Base-by-base conservation (phyloP, 1,140 invertebrate genomes). In the Manduca sexta region DNA sequence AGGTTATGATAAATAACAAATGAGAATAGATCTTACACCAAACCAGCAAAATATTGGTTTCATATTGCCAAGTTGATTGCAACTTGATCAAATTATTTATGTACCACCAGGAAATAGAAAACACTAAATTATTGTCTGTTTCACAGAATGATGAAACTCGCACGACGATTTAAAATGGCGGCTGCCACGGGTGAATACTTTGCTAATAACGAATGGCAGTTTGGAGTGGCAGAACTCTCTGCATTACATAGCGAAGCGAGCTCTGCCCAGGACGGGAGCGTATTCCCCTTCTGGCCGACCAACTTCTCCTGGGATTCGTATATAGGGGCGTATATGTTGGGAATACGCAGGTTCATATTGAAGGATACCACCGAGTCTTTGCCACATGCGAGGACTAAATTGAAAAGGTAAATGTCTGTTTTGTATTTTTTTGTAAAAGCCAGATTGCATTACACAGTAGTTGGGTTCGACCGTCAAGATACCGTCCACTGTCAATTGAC, bases 141-240 rank as follows among this genome's bases (percentile, higher is more conserved):
- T 84, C 82, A 33, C 65, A 96, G 94, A 60, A 94, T 97, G 90
- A 89, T 97, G 64, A 94, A 93, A 74, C 89, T 97, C 11, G 92
- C 93, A 15, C 90, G 91, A 33, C 92, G 94, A 52, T 91, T 97
- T 50, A 90, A 93, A 62, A 90, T 92, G 62, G 93, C 94, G 0
- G 91, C 92, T 0, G 87, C 91, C 13, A 92, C 91, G 0, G 91
- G 96, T 0, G 92, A 95, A 72, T 98, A 93, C 74, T 98, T 98
- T 68, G 93, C 95, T 0, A 90, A 92, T 3, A 90, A 94, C 63
- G 92, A 97, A 64, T 98, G 95, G 95, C 87, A 91, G 33, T 98
- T 98, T 68, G 87, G 89, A 11, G 91, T 90, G 15, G 85, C 90
- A 1, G 96, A 97, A 64, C 88, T 96, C 60, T 86, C 87, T 11